Evolutionary conservation across 2,888 invertebrate species (phyloP), one percentile per base, ranked within the genome.

Genomic region (Stenodera caucasica): DNA sequence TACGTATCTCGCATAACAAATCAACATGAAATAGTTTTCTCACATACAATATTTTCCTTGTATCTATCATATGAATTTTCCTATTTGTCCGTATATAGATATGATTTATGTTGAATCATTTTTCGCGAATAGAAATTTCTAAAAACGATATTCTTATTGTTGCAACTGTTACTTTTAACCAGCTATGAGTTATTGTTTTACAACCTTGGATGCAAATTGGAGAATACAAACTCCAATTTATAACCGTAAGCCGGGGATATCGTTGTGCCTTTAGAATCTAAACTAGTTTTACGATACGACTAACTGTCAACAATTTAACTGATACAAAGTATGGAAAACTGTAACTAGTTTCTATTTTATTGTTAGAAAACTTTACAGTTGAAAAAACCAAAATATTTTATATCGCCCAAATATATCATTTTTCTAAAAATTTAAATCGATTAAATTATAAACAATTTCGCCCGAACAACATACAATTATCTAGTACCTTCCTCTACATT

Each of bases 181-280:
- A 57, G 57, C 49, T 56, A 63, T 63, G 67, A 65, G 53, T 67
- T 65, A 67, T 65, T 65, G 63, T 61, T 67, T 67, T 65, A 65
- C 60, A 65, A 61, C 63, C 60, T 61, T 60, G 57, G 61, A 67
- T 67, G 67, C 65, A 67, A 67, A 67, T 67, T 65, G 58, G 59
- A 61, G 61, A 67, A 67, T 67, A 62, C 67, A 60, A 61, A 60
- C 62, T 57, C 60, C 65, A 67, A 65, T 67, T 67, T 67, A 65
- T 67, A 65, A 65, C 61, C 63, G 64, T 63, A 60, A 65, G 64
- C 57, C 58, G 63, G 49, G 53, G 55, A 63, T 54, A 65, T 58
- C 60, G 55, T 62, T 62, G 52, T 62, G 65, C 60, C 57, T 65
- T 58, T 57, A 62, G 65, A 65, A 65, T 65, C 62, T 60, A 65